Conservation (phyloP, 1,140 invertebrate species). For the Drosophila ambigua region DNA sequence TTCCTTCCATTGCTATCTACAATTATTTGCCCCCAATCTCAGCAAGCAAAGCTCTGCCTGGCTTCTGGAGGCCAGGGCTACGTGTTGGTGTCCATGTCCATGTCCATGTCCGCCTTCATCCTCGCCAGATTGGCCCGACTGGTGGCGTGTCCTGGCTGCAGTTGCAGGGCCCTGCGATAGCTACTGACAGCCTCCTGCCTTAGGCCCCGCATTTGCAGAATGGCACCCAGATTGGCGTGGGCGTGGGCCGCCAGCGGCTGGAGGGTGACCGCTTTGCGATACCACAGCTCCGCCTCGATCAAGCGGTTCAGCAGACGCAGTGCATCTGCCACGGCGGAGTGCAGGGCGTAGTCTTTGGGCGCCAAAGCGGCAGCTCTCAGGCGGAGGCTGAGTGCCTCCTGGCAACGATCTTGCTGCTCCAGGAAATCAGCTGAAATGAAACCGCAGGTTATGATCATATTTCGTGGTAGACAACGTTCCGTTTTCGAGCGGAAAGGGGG, state of each 20-base stretch:
- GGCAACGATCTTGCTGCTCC: slow-evolving; percentile 89
- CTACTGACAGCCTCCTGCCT: slow-evolving; percentile 92
- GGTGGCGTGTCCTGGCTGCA: slow-evolving; percentile 93
- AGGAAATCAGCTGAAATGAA: slow-evolving; percentile 92
- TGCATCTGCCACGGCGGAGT: slow-evolving; percentile 93
- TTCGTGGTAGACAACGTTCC: no score
- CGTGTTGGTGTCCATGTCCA: slow-evolving; percentile 40
- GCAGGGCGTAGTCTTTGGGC: slow-evolving; percentile 91
- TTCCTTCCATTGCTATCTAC: slow-evolving; percentile 22
- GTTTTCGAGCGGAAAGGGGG: no score
- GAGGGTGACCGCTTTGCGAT: slow-evolving; percentile 87
- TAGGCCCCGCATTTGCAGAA: slow-evolving; percentile 95
- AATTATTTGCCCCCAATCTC: slow-evolving; percentile 7
- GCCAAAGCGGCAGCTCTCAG: slow-evolving; percentile 90
- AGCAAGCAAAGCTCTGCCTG: slow-evolving; percentile 2
- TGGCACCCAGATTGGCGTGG: slow-evolving; percentile 96
- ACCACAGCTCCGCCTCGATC: slow-evolving; percentile 92
- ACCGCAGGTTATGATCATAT: background rate
- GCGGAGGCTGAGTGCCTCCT: slow-evolving; percentile 92
- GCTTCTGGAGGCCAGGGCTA: slow-evolving; percentile 7
- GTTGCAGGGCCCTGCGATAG: slow-evolving; percentile 91
- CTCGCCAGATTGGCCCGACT: slow-evolving; percentile 94
- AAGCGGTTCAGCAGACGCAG: slow-evolving; percentile 91
- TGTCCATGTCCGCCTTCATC: slow-evolving; percentile 33
- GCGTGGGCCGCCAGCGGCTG: slow-evolving; percentile 88